Evolutionary conservation across 2,113 vertebrate genomes (phyloP), one percentile per base, ranked within the genome.

Genomic region (Sisor rabdophorus): DNA sequence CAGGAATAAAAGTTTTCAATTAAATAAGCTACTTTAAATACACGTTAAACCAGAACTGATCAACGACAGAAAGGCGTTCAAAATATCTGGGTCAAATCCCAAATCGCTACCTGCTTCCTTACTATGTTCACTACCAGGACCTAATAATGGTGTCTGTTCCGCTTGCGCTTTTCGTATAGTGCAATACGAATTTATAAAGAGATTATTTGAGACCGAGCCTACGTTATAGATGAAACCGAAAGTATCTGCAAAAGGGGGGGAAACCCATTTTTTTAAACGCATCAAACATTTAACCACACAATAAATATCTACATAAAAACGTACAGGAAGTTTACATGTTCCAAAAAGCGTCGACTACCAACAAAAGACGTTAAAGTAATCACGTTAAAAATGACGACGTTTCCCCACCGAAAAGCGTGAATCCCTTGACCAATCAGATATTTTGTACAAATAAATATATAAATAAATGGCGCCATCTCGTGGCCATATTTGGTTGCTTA

Each of bases 171-270:
- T n/a, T n/a, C n/a, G n/a, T n/a, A n/a, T n/a, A 50, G 65, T 50
- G 65, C 47, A 26, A 44, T 68, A 28, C 24, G 16, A 8, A 26
- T 24, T 19, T 1, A 1, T 52, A 22, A 9, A 28, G 2, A 3
- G 0, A n/a, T 2, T 24, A 68, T 28, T 50, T 16, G 2, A 47
- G 65, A 68, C 17, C 2, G 47, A 67, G 44, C 64, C 64, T 26
- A 22, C 4, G 1, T 1, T 2, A 6, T 52, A 59, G n/a, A 22
- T 26, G 76, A 71, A 78, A 78, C 56, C 76, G 76, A 78, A 78
- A 78, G 73, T 56, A 67, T 0, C 20, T 17, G 22, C 13, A 48
- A 30, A 2, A 2, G 30, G 50, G 58, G 44, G 26, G 69, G 47
- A 64, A 71, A 40, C 68, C 76, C 56, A n/a, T n/a, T 4, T 7